These are phyloP conservation scores for Parascotia fuliginaria DNA, from an alignment of 2,888 invertebrate species.

Conservation along the genomic window DNA sequence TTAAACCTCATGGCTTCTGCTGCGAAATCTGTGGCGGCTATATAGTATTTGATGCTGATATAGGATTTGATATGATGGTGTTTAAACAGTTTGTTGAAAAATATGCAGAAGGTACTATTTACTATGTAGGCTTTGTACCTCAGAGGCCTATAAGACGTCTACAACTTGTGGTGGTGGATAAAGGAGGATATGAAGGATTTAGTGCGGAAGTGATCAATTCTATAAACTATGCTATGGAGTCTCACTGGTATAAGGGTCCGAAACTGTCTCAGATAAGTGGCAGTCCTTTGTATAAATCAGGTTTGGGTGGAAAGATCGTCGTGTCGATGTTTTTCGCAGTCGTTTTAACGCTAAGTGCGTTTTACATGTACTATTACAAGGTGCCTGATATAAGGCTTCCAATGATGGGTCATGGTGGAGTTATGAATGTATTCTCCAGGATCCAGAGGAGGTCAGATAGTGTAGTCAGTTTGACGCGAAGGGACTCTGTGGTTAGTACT, in stretches of 20 bases:
- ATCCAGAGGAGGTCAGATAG: constrained; percentile 72
- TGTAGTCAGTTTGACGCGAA: constrained; percentile 71
- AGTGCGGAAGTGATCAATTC: constrained; percentile 63
- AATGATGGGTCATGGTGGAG: constrained; percentile 38
- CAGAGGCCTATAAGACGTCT: constrained; percentile 47
- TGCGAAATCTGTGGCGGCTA: constrained; percentile 75
- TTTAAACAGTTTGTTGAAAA: constrained; percentile 61
- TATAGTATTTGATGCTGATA: constrained; percentile 57
- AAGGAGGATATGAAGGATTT: constrained; percentile 62
- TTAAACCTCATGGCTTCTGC: constrained; percentile 73
- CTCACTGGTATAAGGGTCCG: constrained; percentile 55
- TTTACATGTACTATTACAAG: constrained; percentile 73
- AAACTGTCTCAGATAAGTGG: constrained; percentile 63
- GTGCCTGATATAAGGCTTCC: constrained; percentile 52
- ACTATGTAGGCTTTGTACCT: constrained; percentile 62
- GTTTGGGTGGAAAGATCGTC: constrained; percentile 64
- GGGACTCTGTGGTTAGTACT: constrained; percentile 62
- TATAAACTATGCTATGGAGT: constrained; percentile 55
- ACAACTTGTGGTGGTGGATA: constrained; percentile 72
- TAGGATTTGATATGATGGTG: constrained; percentile 58
- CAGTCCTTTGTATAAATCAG: constrained; percentile 59
- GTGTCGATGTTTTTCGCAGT: constrained; percentile 70
- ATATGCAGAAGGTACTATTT: constrained; percentile 56
- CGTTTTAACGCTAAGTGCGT: constrained; percentile 50
- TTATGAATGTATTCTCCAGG: constrained; percentile 56